These are phyloP conservation scores for Scolopax bukidnonensis DNA, from an alignment of 2,797 vertebrate genomes.

Conservation along the genomic window DNA sequence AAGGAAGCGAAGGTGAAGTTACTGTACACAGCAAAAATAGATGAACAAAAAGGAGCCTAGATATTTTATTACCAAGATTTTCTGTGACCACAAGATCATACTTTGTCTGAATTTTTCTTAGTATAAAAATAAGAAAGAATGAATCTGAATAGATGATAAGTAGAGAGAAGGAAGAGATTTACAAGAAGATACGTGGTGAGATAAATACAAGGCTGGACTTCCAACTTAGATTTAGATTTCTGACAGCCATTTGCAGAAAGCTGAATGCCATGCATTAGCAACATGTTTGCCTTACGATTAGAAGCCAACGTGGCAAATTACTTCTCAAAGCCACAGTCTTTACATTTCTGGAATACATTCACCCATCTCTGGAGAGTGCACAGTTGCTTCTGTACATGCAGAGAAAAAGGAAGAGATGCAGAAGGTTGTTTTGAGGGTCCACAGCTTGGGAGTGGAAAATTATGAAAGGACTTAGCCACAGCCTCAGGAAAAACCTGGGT, in stretches of 20 bases:
- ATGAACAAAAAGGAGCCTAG: not conserved
- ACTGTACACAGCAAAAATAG: not conserved
- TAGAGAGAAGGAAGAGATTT: not conserved
- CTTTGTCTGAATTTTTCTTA: not conserved
- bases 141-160: not conserved
- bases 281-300: not conserved
- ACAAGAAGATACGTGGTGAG: not conserved
- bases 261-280: not conserved
- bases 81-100: not conserved
- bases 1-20: not conserved
- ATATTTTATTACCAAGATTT: accelerated
- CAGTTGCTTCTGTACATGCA: not conserved
- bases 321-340: not conserved
- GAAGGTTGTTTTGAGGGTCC: not conserved
- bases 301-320: not conserved
- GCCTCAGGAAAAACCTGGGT: not conserved
- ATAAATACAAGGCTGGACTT: not conserved
- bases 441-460: not conserved
- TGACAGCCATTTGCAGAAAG: not conserved
- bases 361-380: not conserved
- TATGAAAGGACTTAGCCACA: not conserved
- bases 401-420: not conserved
- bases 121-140: not conserved
- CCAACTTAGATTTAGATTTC: not conserved
- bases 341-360: not conserved